phyloP scores from a whole-genome alignment of 1,140 invertebrate species.

The Dinoponera quadriceps region DNA sequence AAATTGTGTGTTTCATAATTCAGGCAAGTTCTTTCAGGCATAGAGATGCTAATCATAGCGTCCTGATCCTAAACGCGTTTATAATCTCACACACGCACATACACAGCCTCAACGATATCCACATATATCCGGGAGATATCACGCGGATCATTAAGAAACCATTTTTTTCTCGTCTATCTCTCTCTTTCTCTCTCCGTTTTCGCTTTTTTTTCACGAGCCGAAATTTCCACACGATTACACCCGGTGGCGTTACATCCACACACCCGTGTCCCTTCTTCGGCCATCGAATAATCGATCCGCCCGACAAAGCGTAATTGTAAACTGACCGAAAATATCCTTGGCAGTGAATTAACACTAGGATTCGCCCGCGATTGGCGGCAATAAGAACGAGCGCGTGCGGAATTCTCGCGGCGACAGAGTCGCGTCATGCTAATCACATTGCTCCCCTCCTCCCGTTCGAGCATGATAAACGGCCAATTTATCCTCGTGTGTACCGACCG shows the following conservation, averaged over 20 bases:
- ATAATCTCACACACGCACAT: no score
- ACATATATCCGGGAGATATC: background rate
- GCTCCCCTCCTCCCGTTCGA: background rate
- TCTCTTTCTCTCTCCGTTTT: no score
- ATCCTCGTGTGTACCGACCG: background rate
- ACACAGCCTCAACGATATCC: background rate
- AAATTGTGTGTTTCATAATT: no score
- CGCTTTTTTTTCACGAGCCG: background rate
- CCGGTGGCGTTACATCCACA: constrained; percentile 12
- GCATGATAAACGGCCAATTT: background rate
- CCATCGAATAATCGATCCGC: constrained; percentile 46
- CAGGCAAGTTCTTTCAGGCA: no score
- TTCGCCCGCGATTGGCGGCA: background rate
- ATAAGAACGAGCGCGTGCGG: background rate
- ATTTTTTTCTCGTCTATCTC: background rate
- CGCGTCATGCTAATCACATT: background rate
- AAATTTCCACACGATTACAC: constrained; percentile 18
- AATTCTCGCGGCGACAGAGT: background rate
- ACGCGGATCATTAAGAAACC: background rate
- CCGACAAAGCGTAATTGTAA: constrained; percentile 19
- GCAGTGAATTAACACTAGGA: constrained; percentile 1
- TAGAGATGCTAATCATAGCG: no score
- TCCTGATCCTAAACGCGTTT: no score
- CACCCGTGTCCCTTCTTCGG: background rate
- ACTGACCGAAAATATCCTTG: constrained; percentile 28